Base-by-base conservation (phyloP, 2,113 vertebrate genomes). In the Melanocharis versteri region DNA sequence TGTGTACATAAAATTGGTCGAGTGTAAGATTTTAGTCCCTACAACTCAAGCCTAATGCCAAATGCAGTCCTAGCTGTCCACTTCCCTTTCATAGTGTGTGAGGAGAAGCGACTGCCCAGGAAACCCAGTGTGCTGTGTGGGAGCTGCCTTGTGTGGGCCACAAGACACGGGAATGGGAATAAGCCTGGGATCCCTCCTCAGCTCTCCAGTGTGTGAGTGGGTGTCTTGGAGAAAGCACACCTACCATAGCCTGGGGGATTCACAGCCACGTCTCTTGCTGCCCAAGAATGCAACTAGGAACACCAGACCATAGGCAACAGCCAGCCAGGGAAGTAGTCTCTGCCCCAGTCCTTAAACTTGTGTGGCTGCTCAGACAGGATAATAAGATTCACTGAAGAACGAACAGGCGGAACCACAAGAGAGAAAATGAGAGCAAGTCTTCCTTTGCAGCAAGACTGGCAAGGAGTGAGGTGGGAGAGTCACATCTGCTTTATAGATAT, bases 161-260 rank as follows among this genome's bases (percentile, higher is more conserved):
- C 53, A 65, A 90, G 51, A 51, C 16, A 15, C 0, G 0, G 24
- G 21, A 45, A 9, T 31, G 3, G 21, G 15, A 39, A 12, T 40
- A 81, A 75, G 21, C 23, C 69, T 78, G 58, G 45, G 65, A 72
- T 76, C 19, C 22, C 17, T 57, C 45, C 58, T 70, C 37, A 69
- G 28, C 58, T 80, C 33, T 73, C 19, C n/a, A 44, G 10, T 4
- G 1, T 58, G 23, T 72, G 57, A 39, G 33, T 2, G 2, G 15
- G 14, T 56, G 14, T 50, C 53, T 58, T 78, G 71, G 24, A 87
- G 48, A 53, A 85, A n/a, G 31, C 35, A 11, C 13, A 42, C 26
- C 11, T 84, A 39, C 39, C 33, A 9, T 19, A 64, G 57, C 33
- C 40, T 31, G 31, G 9, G 5, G 33, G 30, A 51, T 71, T 58